Evolutionary conservation across 2,113 vertebrate genomes (phyloP), one percentile per base, ranked within the genome.

Genomic region (Entelurus aequoreus): DNA sequence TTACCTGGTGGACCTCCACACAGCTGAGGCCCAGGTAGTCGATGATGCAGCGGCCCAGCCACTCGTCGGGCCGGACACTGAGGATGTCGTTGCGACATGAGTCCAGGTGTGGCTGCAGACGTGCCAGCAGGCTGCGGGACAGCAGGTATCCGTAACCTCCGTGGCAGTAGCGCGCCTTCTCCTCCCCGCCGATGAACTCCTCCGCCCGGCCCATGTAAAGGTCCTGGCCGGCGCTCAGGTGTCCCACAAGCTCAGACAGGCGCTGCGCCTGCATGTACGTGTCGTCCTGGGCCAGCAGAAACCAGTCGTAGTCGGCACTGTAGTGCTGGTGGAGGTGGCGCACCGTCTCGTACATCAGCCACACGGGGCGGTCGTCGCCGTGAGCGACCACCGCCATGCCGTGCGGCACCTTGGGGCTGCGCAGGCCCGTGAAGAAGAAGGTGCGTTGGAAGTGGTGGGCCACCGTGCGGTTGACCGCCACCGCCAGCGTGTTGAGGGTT

Each of bases 331-430:
- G 92, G 28, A 98, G 89, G 52, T 98, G 92, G 35, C 91, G 94
- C 71, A 98, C 75, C 0, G 95, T 96, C 90, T 98, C 93, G 0
- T 96, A 98, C 96, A 99, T 99, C 55, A 98, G 90, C 97, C 97
- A 99, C n/a, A 94, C 94, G 0, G 97, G 95, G 0, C 96, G 91
- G 76, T 98, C 97, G 0, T 98, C 97, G 0, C 96, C 97, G 0
- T 94, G 96, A 3, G 94, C 90, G 0, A 98, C 90, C 63, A 99
- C 92, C 2, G 91, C 88, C 95, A 99, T 98, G 53, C 97, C 97
- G 0, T 93, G 92, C 0, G 94, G 97, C 21, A 91, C 79, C 76
- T 96, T 95, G 54, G 94, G 71, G 15, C 92, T 89, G n/a, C 94
- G 94, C 69, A 97, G 76, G 50, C 95, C 97, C 0, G 94, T 96